Conservation (phyloP, 2,113 vertebrate species). For the Phrynosoma blainvillii region DNA sequence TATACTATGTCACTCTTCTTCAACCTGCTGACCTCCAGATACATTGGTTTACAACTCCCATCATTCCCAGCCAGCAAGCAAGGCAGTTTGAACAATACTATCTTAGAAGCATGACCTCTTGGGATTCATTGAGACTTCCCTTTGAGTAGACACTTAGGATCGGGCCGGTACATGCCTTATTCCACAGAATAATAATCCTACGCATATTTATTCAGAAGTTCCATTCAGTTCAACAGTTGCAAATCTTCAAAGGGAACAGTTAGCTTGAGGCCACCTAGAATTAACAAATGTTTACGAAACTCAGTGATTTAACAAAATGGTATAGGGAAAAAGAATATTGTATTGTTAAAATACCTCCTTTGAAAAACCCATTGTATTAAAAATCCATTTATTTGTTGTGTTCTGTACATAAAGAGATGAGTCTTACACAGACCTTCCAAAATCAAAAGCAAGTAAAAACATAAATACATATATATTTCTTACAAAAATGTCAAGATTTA, state of each 20-base stretch:
- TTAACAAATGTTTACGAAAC: neutral
- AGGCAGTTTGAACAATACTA: neutral
- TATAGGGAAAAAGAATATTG: neutral
- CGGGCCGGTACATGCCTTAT: neutral
- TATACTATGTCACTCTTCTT: neutral
- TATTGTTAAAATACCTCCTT: neutral
- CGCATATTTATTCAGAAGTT: neutral
- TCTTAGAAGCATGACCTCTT: neutral
- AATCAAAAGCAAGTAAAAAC: constrained; percentile 83
- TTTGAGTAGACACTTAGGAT: neutral
- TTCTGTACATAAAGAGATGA: constrained; percentile 87
- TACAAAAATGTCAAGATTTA: constrained; percentile 86
- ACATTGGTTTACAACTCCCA: neutral
- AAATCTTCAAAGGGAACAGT: neutral
- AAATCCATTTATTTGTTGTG: constrained; percentile 89
- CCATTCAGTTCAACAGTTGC: neutral
- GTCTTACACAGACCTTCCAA: constrained; percentile 76
- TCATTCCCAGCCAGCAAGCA: neutral
- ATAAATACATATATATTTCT: constrained; percentile 92
- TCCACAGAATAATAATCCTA: neutral
- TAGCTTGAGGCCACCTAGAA: neutral
- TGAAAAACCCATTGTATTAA: constrained; percentile 59
- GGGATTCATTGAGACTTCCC: neutral
- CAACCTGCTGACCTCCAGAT: neutral
- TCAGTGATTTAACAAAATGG: neutral